These are phyloP conservation scores for Hetaerina titia DNA, from an alignment of 2,888 invertebrate species.

Conservation along the genomic window DNA sequence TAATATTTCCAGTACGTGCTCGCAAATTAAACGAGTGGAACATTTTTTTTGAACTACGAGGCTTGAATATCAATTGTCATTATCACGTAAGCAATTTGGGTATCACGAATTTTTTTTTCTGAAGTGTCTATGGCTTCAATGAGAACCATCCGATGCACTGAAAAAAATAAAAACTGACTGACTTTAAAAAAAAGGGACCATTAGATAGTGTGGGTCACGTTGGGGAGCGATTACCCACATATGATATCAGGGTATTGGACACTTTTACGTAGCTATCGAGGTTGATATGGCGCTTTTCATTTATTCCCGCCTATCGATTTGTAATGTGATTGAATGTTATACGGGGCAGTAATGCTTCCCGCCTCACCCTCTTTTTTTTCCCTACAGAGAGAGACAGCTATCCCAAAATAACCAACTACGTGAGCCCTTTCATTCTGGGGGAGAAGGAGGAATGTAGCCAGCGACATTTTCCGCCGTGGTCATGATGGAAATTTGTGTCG, in stretches of 20 bases:
- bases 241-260: not conserved
- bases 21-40: too few species aligned
- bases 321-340: not conserved
- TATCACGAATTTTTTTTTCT: too few species aligned
- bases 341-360: not conserved
- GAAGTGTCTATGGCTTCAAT: too few species aligned
- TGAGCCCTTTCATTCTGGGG: not conserved
- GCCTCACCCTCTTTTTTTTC: not conserved
- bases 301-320: not conserved
- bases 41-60: too few species aligned
- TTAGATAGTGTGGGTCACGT: not conserved
- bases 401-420: not conserved
- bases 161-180: too few species aligned
- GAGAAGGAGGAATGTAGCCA: not conserved
- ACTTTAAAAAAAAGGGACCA: not conserved
- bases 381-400: not conserved
- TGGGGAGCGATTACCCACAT: not conserved
- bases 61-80: too few species aligned
- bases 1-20: too few species aligned
- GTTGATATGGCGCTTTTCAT: not conserved
- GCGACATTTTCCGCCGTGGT: not conserved
- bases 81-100: too few species aligned
- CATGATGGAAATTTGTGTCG: not conserved
- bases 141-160: too few species aligned
- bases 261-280: not conserved